A percentile compares a stretch with the other conserved stretches of the same genome.
Evolutionary conservation across 2,888 invertebrate species (phyloP).

Genomic region (Lepidochrysops patricia): DNA sequence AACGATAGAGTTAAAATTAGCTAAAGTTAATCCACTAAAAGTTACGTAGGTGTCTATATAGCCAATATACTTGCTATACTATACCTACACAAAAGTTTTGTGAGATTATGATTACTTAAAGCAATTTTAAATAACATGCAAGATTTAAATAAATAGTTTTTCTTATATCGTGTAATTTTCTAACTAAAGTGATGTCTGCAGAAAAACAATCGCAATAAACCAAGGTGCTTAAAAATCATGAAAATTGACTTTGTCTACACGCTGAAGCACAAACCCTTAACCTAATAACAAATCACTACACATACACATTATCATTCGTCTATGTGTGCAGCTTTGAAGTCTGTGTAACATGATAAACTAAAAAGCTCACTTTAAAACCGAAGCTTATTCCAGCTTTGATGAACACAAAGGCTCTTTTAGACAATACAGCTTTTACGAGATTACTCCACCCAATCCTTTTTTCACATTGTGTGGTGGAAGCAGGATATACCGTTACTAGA

Average conservation of each 20-base stretch:
- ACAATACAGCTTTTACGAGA: constrained; percentile 9
- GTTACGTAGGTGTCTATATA: background rate
- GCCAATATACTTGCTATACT: background rate
- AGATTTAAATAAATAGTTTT: too few relatives aligned
- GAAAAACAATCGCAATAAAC: too few relatives aligned
- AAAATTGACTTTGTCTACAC: too few relatives aligned
- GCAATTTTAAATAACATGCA: too few relatives aligned
- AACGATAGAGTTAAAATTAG: background rate
- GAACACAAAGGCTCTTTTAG: constrained; percentile 6
- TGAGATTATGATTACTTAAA: too few relatives aligned
- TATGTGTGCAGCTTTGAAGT: background rate
- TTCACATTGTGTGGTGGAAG: background rate
- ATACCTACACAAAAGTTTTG: too few relatives aligned
- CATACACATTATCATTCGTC: background rate
- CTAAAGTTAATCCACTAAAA: background rate
- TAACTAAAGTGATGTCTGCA: too few relatives aligned
- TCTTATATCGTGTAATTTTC: too few relatives aligned
- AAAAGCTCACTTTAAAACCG: background rate
- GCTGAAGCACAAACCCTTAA: too few relatives aligned
- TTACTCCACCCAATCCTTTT: constrained; percentile 11
- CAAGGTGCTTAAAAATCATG: too few relatives aligned
- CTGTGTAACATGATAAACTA: constrained; percentile 11
- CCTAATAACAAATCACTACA: background rate
- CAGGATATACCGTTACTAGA: background rate
- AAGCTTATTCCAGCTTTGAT: constrained; percentile 5